A percentile compares a stretch with the other conserved stretches of the same genome.
These are phyloP conservation scores for Pseudocheirus occidentalis DNA, from an alignment of 2,797 vertebrate species.

Conservation along the genomic window DNA sequence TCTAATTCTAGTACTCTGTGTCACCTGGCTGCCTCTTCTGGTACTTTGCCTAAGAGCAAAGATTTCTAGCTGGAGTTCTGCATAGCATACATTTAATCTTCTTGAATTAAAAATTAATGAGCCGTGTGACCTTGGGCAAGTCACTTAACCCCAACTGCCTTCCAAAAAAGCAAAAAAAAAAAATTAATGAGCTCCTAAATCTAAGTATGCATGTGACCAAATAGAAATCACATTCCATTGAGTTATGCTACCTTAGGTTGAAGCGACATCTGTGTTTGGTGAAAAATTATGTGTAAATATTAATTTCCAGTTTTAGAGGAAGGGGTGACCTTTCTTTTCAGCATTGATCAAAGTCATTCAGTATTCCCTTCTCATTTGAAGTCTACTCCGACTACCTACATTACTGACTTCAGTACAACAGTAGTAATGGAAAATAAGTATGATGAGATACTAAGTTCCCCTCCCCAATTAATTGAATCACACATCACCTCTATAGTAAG, in stretches of 20 bases:
- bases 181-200: no score
- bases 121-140: no score
- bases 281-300: neutral
- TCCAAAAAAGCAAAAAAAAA: no score
- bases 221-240: no score
- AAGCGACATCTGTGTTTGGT: neutral
- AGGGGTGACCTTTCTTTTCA: neutral
- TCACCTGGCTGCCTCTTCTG: neutral
- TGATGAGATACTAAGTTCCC: neutral
- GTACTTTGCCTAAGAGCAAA: neutral
- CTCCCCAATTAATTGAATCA: neutral
- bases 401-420: neutral
- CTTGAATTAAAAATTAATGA: no score
- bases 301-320: neutral
- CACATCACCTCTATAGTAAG: neutral
- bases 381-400: neutral
- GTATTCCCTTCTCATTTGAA: neutral
- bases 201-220: no score
- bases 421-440: neutral
- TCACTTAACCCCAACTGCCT: no score
- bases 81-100: no score
- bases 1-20: neutral
- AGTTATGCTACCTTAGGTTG: neutral
- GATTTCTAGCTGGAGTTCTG: no score
- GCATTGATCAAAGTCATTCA: neutral